A percentile compares a stretch with the other conserved stretches of the same genome.
Conservation (phyloP, 2,797 vertebrate species). For the Graptemys geographica region DNA sequence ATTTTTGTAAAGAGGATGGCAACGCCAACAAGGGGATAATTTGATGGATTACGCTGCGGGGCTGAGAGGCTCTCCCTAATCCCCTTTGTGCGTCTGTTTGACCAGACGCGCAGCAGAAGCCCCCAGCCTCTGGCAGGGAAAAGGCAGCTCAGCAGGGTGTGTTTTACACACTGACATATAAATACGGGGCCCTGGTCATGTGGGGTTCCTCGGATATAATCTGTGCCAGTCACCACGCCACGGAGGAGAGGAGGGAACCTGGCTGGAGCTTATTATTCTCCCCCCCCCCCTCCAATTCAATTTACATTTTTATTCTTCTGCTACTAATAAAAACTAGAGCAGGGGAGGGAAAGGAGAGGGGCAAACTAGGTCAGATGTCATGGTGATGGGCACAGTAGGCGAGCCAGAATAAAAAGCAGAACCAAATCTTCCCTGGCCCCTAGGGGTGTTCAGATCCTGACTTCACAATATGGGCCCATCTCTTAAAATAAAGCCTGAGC, state of each 20-base stretch:
- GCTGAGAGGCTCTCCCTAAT: conserved; percentile 83
- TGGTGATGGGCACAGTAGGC: not conserved
- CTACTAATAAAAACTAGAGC: not conserved
- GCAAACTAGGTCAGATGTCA: not conserved
- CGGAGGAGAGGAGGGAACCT: conserved; percentile 56
- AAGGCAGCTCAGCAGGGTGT: conserved; percentile 81
- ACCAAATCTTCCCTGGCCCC: not conserved
- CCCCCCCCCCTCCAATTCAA: conserved; percentile 13
- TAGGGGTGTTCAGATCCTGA: not conserved
- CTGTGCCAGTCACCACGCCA: conserved; percentile 39
- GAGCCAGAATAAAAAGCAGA: conserved; percentile 39
- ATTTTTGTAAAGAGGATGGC: conserved; percentile 66
- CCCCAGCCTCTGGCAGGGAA: conserved; percentile 79
- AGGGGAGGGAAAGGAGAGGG: not conserved
- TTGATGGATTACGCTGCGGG: conserved; percentile 84
- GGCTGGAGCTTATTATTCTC: conserved; percentile 30
- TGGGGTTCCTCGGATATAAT: conserved; percentile 55
- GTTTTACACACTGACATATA: conserved; percentile 72
- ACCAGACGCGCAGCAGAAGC: conserved; percentile 79
- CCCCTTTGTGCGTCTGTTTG: conserved; percentile 82
- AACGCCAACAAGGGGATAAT: conserved; percentile 78
- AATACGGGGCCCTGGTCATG: conserved; percentile 74
- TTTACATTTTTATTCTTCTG: conserved; percentile 73
- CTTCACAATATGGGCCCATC: conserved; percentile 3
- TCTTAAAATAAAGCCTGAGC: conserved; percentile 22